Percentiles rank a stretch among this genome's conserved stretches.
Conservation (phyloP, 1,140 invertebrate species). For the Bactericera cockerelli region DNA sequence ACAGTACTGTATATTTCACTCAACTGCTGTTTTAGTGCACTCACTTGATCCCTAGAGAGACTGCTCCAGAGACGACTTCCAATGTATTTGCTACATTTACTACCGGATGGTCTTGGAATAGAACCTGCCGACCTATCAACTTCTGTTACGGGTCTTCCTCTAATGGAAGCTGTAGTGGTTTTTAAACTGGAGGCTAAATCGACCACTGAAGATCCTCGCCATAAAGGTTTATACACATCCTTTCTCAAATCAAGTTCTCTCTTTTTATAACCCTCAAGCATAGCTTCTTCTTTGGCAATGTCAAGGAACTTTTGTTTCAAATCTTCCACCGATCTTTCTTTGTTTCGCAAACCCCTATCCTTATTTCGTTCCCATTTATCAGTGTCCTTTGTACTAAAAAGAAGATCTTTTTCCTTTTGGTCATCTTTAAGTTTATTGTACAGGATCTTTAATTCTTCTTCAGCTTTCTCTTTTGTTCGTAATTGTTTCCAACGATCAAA, state of each 20-base stretch:
- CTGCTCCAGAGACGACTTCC: constrained; percentile 66
- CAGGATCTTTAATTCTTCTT: constrained; percentile 61
- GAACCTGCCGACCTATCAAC: constrained; percentile 8
- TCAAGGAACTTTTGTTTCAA: constrained; percentile 54
- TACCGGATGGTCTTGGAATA: constrained; percentile 16
- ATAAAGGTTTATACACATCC: constrained; percentile 61
- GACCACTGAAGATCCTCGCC: constrained; percentile 62
- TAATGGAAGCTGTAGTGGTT: constrained; percentile 18
- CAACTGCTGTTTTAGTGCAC: constrained; percentile 59
- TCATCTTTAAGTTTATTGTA: constrained; percentile 60
- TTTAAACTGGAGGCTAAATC: constrained; percentile 51
- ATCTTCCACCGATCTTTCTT: constrained; percentile 75
- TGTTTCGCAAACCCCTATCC: constrained; percentile 60
- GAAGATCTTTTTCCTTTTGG: constrained; percentile 67
- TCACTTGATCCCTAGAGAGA: constrained; percentile 67
- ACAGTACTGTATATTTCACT: constrained; percentile 60
- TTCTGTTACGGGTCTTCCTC: constrained; percentile 21
- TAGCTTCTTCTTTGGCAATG: constrained; percentile 33
- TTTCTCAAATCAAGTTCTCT: constrained; percentile 33
- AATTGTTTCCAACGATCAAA: constrained; percentile 74
- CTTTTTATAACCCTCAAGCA: constrained; percentile 28
- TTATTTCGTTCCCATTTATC: constrained; percentile 58
- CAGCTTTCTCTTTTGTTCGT: constrained; percentile 57
- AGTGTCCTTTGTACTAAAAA: constrained; percentile 56
- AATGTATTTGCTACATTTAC: constrained; percentile 28